A percentile compares a stretch with the other conserved stretches of the same genome.
These are phyloP conservation scores for Eulemur rubriventer DNA, from an alignment of 2,797 vertebrate species.

Conservation along the genomic window DNA sequence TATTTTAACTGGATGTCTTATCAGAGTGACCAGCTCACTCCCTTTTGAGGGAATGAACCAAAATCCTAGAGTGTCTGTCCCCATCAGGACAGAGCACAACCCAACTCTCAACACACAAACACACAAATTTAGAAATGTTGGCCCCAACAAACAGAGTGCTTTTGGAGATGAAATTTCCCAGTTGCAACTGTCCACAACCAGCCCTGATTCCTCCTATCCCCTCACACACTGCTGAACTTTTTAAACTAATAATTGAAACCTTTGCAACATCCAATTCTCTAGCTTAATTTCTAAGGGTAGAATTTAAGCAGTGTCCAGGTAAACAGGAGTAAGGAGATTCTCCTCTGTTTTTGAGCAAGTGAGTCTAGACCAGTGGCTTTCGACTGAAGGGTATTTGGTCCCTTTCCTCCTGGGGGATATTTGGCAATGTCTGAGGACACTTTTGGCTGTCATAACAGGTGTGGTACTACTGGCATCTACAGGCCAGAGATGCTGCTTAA, in stretches of 20 bases:
- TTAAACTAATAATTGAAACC: background rate
- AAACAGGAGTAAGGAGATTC: background rate
- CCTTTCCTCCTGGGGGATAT: too few species aligned
- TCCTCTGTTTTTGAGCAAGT: background rate
- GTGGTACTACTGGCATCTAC: background rate
- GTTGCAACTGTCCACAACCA: background rate
- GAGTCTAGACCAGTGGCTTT: background rate
- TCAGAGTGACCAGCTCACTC: background rate
- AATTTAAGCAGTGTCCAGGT: background rate
- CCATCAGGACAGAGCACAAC: background rate
- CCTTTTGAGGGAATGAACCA: background rate
- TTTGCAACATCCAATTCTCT: background rate
- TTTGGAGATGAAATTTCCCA: background rate
- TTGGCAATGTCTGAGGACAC: background rate
- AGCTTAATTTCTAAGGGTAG: constrained; percentile 29
- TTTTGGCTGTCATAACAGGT: background rate
- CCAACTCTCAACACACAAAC: background rate
- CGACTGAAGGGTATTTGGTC: background rate
- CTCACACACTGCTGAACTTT: background rate
- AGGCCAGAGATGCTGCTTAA: background rate
- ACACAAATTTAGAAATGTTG: background rate
- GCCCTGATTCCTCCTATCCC: background rate
- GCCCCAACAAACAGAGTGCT: background rate
- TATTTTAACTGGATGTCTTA: constrained; percentile 35
- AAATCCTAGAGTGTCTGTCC: background rate